Evolutionary conservation across 1,140 invertebrate genomes (phyloP), one percentile per base, ranked within the genome.

Genomic region (Linepithema humile): DNA sequence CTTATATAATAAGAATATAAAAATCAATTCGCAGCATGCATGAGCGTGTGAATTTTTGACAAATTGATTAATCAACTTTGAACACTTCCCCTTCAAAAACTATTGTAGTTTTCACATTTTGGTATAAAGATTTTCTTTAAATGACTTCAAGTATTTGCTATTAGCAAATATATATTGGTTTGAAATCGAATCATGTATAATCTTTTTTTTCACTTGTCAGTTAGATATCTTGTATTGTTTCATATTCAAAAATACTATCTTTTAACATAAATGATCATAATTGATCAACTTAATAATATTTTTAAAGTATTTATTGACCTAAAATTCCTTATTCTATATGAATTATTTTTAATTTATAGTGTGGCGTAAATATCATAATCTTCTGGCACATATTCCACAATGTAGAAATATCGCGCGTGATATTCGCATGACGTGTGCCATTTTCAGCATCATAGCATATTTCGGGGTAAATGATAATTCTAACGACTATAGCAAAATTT

Each of bases 351-450:
- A 77, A 65, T 77, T 6, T 86, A 88, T 86, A 86, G 62, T 60
- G 67, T 84, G 74, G 20, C 75, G 88, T 83, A 88, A 89, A 89
- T 89, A 86, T 86, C 59, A 82, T 59, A 12, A n/a, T n/a, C n/a
- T 85, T 59, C 59, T 89, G 86, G 88, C 88, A 88, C 74, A 60
- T 67, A 67, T 73, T 35, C 55, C 23, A 45, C 50, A 53, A 75
- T 62, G 59, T 84, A 86, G 83, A 88, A 89, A 88, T 89, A 89
- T 65, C 88, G 15, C 29, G 48, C 48, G 20, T 45, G 20, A 40
- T 35, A 17, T 80, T 35, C 12, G 43, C 57, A 15, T 12, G 7
- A 1, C 15, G 10, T 10, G 26, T 70, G 35, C 43, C 48, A 84
- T 78, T 67, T 78, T 55, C 64, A 57, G n/a, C 15, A 17, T 43